Percentiles rank a stretch among this genome's conserved stretches.
Evolutionary conservation across 2,113 vertebrate species (phyloP).

Genomic region (Otus sunia): DNA sequence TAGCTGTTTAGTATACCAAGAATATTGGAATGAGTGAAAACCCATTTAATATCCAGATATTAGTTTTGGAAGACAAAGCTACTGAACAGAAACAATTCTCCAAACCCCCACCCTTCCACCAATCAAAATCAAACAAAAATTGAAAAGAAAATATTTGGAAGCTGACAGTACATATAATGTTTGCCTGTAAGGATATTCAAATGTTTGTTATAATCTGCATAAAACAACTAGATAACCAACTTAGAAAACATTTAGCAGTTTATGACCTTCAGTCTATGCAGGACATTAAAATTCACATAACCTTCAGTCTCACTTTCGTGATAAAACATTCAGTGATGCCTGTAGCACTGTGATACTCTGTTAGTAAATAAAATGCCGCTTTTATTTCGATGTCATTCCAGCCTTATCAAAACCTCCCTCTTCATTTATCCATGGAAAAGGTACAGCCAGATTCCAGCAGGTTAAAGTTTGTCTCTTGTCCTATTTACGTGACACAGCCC

Average conservation of each 20-base stretch:
- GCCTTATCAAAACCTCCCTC: neutral
- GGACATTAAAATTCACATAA: conserved; percentile 5
- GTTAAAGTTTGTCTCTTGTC: neutral
- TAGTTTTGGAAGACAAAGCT: neutral
- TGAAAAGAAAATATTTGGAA: neutral
- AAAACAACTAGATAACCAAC: neutral
- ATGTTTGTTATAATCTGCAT: neutral
- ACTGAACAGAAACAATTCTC: neutral
- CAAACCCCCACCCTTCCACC: neutral
- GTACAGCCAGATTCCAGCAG: neutral
- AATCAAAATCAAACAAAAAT: neutral
- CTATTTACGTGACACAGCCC: neutral
- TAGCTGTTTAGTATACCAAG: neutral
- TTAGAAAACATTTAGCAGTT: neutral
- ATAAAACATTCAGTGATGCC: neutral
- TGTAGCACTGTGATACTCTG: neutral
- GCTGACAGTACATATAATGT: neutral
- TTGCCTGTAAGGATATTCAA: neutral
- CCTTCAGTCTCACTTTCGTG: neutral
- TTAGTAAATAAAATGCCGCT: neutral
- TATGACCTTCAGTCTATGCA: neutral
- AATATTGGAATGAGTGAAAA: neutral
- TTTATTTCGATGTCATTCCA: neutral
- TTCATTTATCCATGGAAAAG: neutral
- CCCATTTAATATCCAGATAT: neutral